Conservation (phyloP, 2,888 invertebrate genomes). For the Machimus atricapillus region DNA sequence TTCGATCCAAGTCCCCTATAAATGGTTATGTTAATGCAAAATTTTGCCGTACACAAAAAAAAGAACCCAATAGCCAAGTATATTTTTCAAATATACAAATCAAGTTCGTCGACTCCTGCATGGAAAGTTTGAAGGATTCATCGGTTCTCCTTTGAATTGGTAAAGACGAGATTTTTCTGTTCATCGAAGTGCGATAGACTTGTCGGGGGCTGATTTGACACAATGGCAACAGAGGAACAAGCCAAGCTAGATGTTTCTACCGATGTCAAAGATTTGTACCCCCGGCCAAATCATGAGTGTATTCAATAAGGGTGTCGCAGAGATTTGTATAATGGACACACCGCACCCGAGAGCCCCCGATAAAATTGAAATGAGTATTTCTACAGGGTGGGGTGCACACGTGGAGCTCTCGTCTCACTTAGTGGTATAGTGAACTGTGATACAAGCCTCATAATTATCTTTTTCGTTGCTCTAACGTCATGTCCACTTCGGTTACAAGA, state of each 20-base stretch:
- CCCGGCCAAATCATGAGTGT: constrained; percentile 19
- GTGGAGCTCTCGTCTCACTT: neutral
- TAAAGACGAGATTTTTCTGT: constrained; percentile 38
- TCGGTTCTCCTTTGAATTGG: constrained; percentile 35
- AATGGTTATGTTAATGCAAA: constrained; percentile 43
- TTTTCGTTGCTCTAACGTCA: neutral
- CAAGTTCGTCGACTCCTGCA: neutral
- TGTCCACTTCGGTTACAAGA: neutral
- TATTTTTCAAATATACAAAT: constrained; percentile 10
- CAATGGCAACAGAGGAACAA: constrained; percentile 38
- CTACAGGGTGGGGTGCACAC: neutral
- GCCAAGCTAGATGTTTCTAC: constrained; percentile 40
- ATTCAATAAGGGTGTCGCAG: constrained; percentile 22
- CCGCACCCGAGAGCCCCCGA: neutral
- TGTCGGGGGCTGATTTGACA: constrained; percentile 42
- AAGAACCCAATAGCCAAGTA: constrained; percentile 3
- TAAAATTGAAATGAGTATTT: constrained; percentile 25
- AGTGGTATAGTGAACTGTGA: neutral
- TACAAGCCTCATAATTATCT: neutral
- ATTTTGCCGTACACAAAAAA: neutral
- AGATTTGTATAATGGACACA: constrained; percentile 38
- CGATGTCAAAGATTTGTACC: constrained; percentile 41
- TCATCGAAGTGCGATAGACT: constrained; percentile 41
- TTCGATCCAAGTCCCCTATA: constrained; percentile 34
- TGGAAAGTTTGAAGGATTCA: neutral